phyloP scores from a whole-genome alignment of 2,888 invertebrate genomes.

The Noctuana brunneofusca region DNA sequence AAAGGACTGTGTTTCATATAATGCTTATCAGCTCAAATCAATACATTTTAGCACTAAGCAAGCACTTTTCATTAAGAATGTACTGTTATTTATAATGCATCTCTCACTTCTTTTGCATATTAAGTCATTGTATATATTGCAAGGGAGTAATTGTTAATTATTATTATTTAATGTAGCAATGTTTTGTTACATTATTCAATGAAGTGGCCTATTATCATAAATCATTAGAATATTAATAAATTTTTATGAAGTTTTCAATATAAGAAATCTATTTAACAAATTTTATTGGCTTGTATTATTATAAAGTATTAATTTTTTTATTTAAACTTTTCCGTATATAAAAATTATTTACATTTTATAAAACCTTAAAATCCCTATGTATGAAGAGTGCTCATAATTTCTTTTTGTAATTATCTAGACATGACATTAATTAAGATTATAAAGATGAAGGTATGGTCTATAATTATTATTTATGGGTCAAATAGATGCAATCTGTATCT shows the following conservation, averaged over 20 bases:
- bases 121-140: constrained; percentile 67
- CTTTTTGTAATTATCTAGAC: constrained; percentile 38
- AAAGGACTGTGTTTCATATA: constrained; percentile 53
- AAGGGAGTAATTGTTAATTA: constrained; percentile 66
- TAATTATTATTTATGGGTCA: constrained; percentile 33
- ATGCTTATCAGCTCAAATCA: constrained; percentile 76
- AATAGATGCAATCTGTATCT: constrained; percentile 44
- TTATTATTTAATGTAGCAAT: constrained; percentile 64
- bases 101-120: constrained; percentile 68
- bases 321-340: constrained; percentile 40
- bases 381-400: constrained; percentile 42
- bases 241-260: constrained; percentile 66
- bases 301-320: constrained; percentile 72
- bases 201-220: constrained; percentile 75
- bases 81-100: constrained; percentile 69
- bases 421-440: constrained; percentile 41
- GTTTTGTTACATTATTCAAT: constrained; percentile 61
- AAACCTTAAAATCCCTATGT: constrained; percentile 12
- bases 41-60: constrained; percentile 73
- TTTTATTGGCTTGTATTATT: constrained; percentile 73
- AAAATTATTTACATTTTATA: constrained; percentile 40
- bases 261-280: constrained; percentile 72
- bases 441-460: constrained; percentile 34
- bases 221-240: constrained; percentile 59
- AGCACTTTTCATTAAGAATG: constrained; percentile 69